These are phyloP conservation scores for Psittacara wagleri DNA, from an alignment of 2,113 vertebrate genomes.

Conservation along the genomic window DNA sequence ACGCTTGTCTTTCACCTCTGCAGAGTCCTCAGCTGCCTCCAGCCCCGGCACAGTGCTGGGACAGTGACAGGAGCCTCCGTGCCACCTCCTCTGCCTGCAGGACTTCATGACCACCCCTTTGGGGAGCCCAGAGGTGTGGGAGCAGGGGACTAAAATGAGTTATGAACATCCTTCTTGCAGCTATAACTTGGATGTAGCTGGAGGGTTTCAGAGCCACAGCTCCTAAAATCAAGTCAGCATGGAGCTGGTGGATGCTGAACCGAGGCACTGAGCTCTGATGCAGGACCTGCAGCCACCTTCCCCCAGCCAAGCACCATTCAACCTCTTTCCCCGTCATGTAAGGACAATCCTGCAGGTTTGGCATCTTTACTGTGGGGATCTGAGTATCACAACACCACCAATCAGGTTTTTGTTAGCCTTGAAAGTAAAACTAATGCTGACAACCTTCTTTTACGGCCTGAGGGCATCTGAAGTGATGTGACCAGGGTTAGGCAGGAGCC, in stretches of 20 bases:
- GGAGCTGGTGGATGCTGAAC: not conserved
- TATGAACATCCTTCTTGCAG: not conserved
- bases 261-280: fast-evolving
- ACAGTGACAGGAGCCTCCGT: fast-evolving
- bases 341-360: not conserved
- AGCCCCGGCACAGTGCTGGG: not conserved
- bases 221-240: not conserved
- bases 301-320: not conserved
- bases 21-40: not conserved
- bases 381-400: not conserved
- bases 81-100: not conserved
- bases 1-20: not conserved
- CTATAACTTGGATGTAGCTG: not conserved
- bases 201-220: not conserved
- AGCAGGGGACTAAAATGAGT: fast-evolving
- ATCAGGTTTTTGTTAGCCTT: not conserved
- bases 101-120: not conserved
- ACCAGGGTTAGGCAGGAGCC: not conserved
- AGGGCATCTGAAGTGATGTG: not conserved
- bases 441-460: not conserved
- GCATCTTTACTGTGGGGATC: not conserved
- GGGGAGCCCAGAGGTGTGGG: not conserved
- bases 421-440: not conserved
- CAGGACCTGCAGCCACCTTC: not conserved
- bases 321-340: fast-evolving